Percentiles rank a stretch among this genome's conserved stretches.
Evolutionary conservation across 2,888 invertebrate species (phyloP).

Genomic region (Drosophila suboccidentalis): DNA sequence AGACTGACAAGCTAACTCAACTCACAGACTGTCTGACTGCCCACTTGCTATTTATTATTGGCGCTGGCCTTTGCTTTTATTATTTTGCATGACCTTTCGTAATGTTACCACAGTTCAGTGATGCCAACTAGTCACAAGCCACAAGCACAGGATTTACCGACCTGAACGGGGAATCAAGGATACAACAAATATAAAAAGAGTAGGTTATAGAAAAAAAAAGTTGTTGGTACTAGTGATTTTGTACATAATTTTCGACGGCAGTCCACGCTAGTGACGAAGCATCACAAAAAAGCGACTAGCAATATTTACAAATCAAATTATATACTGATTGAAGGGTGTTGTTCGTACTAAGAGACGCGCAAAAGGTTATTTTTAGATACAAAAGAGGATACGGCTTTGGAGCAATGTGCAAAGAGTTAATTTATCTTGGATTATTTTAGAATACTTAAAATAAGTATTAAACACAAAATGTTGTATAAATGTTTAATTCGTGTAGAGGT

Average conservation of each 20-base stretch:
- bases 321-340: too few relatives aligned
- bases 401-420: too few relatives aligned
- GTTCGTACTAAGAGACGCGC: too few relatives aligned
- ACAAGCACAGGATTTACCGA: neutral
- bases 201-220: neutral
- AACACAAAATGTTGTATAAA: too few relatives aligned
- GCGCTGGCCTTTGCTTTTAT: slow-evolving; percentile 54
- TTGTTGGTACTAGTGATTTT: neutral
- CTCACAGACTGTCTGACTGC: slow-evolving; percentile 21
- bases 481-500: too few relatives aligned
- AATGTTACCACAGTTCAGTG: slow-evolving; percentile 16
- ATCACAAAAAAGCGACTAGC: too few relatives aligned
- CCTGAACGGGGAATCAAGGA: neutral
- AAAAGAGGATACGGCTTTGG: too few relatives aligned
- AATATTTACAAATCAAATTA: too few relatives aligned
- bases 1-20: slow-evolving; percentile 6
- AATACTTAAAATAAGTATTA: too few relatives aligned
- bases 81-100: slow-evolving; percentile 53
- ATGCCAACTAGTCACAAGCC: neutral
- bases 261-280: neutral
- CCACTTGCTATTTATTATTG: slow-evolving; percentile 24
- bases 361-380: too few relatives aligned
- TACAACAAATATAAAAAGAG: neutral
- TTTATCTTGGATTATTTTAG: too few relatives aligned
- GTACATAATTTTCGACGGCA: neutral